Base-by-base conservation (phyloP, 2,888 invertebrate genomes). In the Agriopis aurantiaria region DNA sequence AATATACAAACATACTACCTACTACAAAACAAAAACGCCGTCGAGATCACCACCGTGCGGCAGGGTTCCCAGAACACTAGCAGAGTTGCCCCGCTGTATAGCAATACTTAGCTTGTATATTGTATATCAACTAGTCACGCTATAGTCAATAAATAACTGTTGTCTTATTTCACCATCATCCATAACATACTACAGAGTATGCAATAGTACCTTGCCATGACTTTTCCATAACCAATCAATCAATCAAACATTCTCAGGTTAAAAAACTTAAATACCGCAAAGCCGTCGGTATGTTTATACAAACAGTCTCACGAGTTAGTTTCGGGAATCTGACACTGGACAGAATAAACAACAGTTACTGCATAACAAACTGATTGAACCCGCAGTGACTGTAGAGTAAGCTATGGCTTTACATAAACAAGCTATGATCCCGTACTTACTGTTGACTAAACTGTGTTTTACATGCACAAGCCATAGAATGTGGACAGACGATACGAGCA, bases 151-250 rank as follows among this genome's bases (percentile, higher is more conserved):
- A 23, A 0, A 33, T 23, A 52, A 53, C 53, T 55, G 55, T 60
- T 58, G 45, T 33, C 14, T 51, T 43, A 43, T 57, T 57, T 14
- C 43, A 43, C 56, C 41, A 56, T 55, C 56, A 12, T 33, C n/a
- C 6, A 57, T 17, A 12, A 10, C 33, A 40, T 53, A 14, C 46
- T 48, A 48, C 46, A 58, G 46, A 48, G 12, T 58, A 46, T 46
- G 56, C 8, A 14, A 56, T 11, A 14, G 0, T 9, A 57, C n/a
- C 12, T 11, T 6, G n/a, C 59, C 46, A 55, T 49, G 45, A 43
- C 51, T 45, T 58, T 63, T 45, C 67, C 61, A 57, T 46, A 53
- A 40, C 59, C 57, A 68, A 68, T 63, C 68, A 53, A 68, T 63
- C 68, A 63, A n/a, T 62, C 68, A 64, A 53, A 48, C 41, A 33